These are phyloP conservation scores for Phalacrocorax pelagicus DNA, from an alignment of 2,113 vertebrate species.

Conservation along the genomic window DNA sequence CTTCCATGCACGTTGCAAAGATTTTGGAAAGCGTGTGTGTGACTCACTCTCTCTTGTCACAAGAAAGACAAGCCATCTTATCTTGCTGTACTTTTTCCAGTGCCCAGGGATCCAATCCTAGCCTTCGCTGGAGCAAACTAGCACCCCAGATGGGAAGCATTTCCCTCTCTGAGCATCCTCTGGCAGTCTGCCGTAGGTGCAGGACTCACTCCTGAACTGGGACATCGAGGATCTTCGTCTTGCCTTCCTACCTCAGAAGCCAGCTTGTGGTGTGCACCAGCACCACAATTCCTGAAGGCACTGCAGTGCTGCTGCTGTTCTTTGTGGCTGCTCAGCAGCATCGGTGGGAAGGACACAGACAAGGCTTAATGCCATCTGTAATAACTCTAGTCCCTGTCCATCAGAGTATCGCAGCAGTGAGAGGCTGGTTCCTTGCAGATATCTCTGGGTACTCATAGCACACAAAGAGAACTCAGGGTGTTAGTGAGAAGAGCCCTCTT, in stretches of 20 bases:
- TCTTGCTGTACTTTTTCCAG: neutral
- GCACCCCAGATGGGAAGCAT: neutral
- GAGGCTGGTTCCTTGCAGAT: neutral
- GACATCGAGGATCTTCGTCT: neutral
- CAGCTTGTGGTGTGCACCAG: neutral
- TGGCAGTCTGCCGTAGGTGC: neutral
- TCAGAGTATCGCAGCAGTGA: neutral
- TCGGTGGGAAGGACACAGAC: neutral
- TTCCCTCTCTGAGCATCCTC: neutral
- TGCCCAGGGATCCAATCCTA: neutral
- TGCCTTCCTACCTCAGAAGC: neutral
- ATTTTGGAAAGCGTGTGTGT: neutral
- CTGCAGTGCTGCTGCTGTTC: neutral
- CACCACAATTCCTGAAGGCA: neutral
- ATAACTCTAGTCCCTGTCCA: rapidly evolving
- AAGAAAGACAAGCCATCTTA: neutral
- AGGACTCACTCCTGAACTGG: neutral
- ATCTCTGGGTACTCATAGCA: neutral
- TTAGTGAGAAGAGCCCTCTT: neutral
- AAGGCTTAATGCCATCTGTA: neutral
- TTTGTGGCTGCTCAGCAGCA: neutral
- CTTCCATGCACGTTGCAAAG: neutral
- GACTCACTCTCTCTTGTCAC: neutral
- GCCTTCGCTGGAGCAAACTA: neutral
- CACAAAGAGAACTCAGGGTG: neutral